Evolutionary conservation across 2,797 vertebrate species (phyloP).

Genomic region (Microctenopoma stevenorrisi): DNA sequence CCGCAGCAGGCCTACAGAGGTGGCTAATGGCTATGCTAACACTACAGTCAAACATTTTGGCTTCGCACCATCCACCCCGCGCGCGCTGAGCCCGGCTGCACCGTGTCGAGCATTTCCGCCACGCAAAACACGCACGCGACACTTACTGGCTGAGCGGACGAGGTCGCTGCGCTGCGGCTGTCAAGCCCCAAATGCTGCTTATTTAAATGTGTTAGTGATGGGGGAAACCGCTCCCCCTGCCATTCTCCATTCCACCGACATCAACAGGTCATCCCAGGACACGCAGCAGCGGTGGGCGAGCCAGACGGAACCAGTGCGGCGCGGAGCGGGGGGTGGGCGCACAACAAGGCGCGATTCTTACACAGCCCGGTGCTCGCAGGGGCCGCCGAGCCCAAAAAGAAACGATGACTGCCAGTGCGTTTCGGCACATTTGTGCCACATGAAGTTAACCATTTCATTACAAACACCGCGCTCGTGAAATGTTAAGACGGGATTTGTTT

Average conservation of each 20-base stretch:
- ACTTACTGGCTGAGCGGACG: slow-evolving; percentile 73
- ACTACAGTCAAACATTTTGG: slow-evolving; percentile 75
- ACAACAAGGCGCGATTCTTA: slow-evolving; percentile 76
- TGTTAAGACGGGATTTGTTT: background rate
- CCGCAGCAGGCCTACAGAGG: slow-evolving; percentile 73
- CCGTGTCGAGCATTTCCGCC: slow-evolving; percentile 65
- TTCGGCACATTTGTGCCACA: slow-evolving; percentile 29
- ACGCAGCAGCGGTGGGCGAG: slow-evolving; percentile 86
- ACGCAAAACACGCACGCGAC: slow-evolving; percentile 32
- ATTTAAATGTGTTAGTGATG: slow-evolving; percentile 79
- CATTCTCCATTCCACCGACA: slow-evolving; percentile 85
- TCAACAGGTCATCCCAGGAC: slow-evolving; percentile 91
- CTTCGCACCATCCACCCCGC: slow-evolving; percentile 72
- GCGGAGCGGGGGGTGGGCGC: slow-evolving; percentile 62
- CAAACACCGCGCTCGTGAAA: background rate
- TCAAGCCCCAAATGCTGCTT: slow-evolving; percentile 65
- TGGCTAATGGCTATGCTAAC: slow-evolving; percentile 80
- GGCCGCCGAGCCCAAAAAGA: slow-evolving; percentile 32
- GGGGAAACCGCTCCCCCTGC: slow-evolving; percentile 81
- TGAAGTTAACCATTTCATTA: slow-evolving; percentile 18
- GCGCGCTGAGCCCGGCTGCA: slow-evolving; percentile 47
- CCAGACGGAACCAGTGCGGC: slow-evolving; percentile 86
- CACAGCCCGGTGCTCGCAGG: slow-evolving; percentile 59
- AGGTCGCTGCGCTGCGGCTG: slow-evolving; percentile 62
- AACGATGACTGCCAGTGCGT: slow-evolving; percentile 11